Percentiles rank a stretch among this genome's conserved stretches.
Evolutionary conservation across 2,888 invertebrate genomes (phyloP).

Genomic region (Drosophila algonquin): DNA sequence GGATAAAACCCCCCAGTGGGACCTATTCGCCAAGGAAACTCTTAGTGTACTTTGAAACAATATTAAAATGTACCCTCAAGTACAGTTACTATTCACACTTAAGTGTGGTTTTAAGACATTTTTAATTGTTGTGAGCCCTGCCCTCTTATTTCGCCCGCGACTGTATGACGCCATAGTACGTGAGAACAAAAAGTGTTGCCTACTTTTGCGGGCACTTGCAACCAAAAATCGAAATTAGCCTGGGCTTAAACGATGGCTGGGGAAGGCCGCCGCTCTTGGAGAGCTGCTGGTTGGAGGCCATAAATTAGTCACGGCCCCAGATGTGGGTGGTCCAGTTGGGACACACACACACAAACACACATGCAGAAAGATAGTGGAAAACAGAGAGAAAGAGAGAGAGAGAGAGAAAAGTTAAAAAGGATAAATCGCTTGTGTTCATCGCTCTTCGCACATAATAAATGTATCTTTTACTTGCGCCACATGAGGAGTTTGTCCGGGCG

Average conservation of each 20-base stretch:
- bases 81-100: not conserved
- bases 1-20: not conserved
- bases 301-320: conserved; percentile 69
- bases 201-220: conserved; percentile 38
- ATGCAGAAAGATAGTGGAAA: conserved; percentile 18
- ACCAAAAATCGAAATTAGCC: conserved; percentile 44
- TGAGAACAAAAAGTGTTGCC: conserved; percentile 37
- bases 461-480: conserved; percentile 80
- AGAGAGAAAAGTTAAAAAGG: conserved; percentile 80
- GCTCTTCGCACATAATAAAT: conserved; percentile 82
- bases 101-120: not conserved
- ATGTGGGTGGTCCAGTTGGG: conserved; percentile 64
- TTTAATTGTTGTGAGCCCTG: not conserved
- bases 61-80: not conserved
- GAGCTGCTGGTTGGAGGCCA: conserved; percentile 71
- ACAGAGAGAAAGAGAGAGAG: conserved; percentile 37
- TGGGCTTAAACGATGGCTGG: conserved; percentile 51
- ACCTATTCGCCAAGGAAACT: not conserved
- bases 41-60: not conserved
- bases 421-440: conserved; percentile 82
- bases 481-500: conserved; percentile 52
- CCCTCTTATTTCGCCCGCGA: not conserved
- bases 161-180: not conserved
- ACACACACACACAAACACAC: conserved; percentile 27
- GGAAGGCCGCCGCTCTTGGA: conserved; percentile 24